Evolutionary conservation across 2,113 vertebrate species (phyloP).

Genomic region (Phalacrocorax brasilianus): DNA sequence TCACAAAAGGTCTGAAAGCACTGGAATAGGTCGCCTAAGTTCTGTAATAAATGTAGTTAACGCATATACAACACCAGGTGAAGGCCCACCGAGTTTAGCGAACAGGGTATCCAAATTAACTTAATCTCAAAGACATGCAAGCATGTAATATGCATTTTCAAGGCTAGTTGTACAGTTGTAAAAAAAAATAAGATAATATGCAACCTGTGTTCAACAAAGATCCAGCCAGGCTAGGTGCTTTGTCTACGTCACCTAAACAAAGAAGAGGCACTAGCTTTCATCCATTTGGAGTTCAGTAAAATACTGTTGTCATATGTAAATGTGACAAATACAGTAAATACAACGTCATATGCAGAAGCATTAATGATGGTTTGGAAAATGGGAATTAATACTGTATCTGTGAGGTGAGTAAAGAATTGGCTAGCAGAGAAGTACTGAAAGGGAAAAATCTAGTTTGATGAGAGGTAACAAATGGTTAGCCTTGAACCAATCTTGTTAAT

Average conservation of each 20-base stretch:
- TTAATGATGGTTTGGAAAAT: background rate
- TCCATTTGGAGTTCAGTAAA: background rate
- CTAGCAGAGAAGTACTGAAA: background rate
- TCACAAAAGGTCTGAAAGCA: background rate
- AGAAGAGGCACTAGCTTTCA: background rate
- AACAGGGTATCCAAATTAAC: background rate
- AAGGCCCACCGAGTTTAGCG: background rate
- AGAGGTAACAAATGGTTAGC: background rate
- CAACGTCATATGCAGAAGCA: background rate
- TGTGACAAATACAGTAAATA: background rate
- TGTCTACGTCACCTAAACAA: background rate
- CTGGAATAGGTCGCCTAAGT: background rate
- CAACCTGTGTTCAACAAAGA: background rate
- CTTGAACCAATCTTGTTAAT: background rate
- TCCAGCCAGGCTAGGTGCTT: background rate
- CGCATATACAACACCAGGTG: background rate
- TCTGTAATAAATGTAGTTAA: background rate
- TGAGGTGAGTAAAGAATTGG: background rate
- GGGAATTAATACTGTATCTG: background rate
- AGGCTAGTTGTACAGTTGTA: background rate
- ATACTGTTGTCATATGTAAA: background rate
- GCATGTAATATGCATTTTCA: background rate
- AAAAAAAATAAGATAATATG: background rate
- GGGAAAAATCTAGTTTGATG: background rate
- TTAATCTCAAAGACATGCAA: background rate